Evolutionary conservation across 2,113 vertebrate species (phyloP), one percentile per base, ranked within the genome.

Genomic region (Crocuta crocuta): DNA sequence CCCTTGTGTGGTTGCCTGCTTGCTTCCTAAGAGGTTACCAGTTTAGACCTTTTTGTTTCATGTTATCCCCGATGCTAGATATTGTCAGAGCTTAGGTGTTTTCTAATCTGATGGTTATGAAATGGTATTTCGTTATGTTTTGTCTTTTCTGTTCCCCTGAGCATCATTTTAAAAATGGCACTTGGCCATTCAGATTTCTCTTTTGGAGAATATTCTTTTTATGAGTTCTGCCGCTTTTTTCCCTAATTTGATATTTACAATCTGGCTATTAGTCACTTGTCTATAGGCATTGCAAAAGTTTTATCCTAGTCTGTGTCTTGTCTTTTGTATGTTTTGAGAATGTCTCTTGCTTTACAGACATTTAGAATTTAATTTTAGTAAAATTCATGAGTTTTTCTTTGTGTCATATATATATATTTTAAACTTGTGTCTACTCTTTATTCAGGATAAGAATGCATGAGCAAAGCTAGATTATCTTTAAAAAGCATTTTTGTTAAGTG

Each of bases 171-270:
- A 35, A 96, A 97, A 85, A 73, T 93, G n/a, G 8, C 53, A 48
- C 53, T 95, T 95, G 53, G 17, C 12, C 48, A 79, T 84, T 65
- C 16, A 48, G 5, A 84, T 88, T 92, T 92, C 31, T 89, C 48
- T 85, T 91, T 88, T 63, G n/a, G 28, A 63, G 31, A 95, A 39
- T 80, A 81, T 95, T 93, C 82, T 84, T 89, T 80, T 86, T 74
- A 35, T 86, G 66, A 45, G 5, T 82, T 74, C 78, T 87, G 31
- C 10, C 91, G 1, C 82, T 95, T 95, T 35, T 48, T n/a, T 15
- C 53, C 8, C 35, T 19, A 65, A 71, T 90, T 91, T 91, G 19
- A 86, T 80, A 80, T 85, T 85, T 84, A 80, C 7, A 85, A 6
- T 33, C 10, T 55, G 68, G 66, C 65, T 96, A 33, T 82, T 80